Evolutionary conservation across 1,140 invertebrate genomes (phyloP).

Genomic region (Drosophila simulans): DNA sequence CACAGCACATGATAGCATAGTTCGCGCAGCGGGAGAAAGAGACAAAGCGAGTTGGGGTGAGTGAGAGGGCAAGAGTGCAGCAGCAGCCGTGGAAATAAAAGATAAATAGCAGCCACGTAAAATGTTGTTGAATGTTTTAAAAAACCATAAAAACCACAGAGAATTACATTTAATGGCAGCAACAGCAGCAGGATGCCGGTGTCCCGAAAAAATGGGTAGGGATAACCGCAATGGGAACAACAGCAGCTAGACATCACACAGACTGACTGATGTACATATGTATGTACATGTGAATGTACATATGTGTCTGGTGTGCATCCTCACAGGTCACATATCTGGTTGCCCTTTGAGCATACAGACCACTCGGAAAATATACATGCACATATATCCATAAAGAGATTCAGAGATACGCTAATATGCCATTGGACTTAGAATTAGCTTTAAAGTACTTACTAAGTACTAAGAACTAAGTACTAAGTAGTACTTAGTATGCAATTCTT

Average conservation of each 20-base stretch:
- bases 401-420: no score
- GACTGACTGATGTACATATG: background rate
- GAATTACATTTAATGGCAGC: slow-evolving; percentile 81
- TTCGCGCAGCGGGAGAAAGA: background rate
- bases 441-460: no score
- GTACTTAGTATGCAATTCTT: no score
- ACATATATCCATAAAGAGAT: background rate
- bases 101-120: slow-evolving; percentile 83
- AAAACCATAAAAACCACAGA: slow-evolving; percentile 83
- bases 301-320: slow-evolving; percentile 9
- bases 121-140: slow-evolving; percentile 83
- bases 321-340: slow-evolving; percentile 10
- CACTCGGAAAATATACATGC: slow-evolving; percentile 9
- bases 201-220: slow-evolving; percentile 12
- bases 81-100: slow-evolving; percentile 64
- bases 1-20: slow-evolving; percentile 19
- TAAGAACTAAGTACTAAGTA: no score
- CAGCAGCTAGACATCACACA: slow-evolving; percentile 41
- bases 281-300: background rate
- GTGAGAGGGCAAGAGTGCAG: slow-evolving; percentile 3
- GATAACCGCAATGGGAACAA: slow-evolving; percentile 68
- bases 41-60: background rate
- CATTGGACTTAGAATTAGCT: no score
- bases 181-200: slow-evolving; percentile 26
- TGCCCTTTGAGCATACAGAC: slow-evolving; percentile 21